Evolutionary conservation across 2,888 invertebrate genomes (phyloP), one percentile per base, ranked within the genome.

Genomic region (Phyllotreta cruciferae): DNA sequence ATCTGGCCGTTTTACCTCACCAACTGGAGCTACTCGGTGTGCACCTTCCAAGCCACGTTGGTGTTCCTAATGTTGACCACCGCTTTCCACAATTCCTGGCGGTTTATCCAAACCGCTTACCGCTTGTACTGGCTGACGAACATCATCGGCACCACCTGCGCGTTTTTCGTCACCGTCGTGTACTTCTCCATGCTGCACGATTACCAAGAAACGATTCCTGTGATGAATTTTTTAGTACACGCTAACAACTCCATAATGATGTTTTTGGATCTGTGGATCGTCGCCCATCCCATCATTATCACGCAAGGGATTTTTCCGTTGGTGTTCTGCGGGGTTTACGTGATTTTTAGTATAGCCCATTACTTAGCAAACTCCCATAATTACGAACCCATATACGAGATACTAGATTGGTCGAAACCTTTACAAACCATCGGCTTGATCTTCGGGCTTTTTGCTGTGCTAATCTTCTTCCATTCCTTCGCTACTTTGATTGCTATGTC

Each of bases 1-100:
- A 88, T 87, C 73, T 91, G 90, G 90, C 84, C 86, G 62, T 88
- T 90, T 67, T 91, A 88, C 77, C 84, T 91, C 72, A 91, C 91
- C 7, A 89, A 90, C 78, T 90, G 90, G 90, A 90, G 89, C 38
- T 85, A 86, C 74, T 74, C 84, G 7, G 70, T 87, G 44, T 87
- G 88, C 64, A 79, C 83, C 0, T 58, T 84, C 1, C 90, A 90
- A 73, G 82, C 89, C 0, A 75, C 85, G 0, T 74, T 90, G 0
- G 87, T 69, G 58, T 72, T 75, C 35, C 44, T 70, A 6, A 75
- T 78, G 71, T 52, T 78, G n/a, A 64, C 71, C 11, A 54, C 62
- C 55, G 70, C 70, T 54, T 61, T 73, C 35, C 37, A 73, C 50
- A 4, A 24, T 24, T 64, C 67, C 45, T 60, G 63, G 57, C 64